A percentile compares a stretch with the other conserved stretches of the same genome.
Conservation (phyloP, 2,113 vertebrate species). For the Labrus mixtus region DNA sequence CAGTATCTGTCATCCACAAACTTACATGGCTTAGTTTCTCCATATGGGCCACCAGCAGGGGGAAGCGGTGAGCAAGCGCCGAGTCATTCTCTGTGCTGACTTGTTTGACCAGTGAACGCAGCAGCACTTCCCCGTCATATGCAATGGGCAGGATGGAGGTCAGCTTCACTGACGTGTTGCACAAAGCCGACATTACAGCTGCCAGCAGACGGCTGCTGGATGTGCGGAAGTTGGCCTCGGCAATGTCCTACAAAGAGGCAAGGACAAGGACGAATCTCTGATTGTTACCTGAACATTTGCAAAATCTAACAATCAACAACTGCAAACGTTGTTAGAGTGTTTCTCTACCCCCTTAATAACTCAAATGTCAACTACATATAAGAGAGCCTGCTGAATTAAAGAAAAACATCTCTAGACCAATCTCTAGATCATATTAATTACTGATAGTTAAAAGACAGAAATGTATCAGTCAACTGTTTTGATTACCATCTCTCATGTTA, state of each 20-base stretch:
- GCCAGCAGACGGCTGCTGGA: slow-evolving; percentile 96
- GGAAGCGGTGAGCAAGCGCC: slow-evolving; percentile 94
- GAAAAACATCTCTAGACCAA: no score
- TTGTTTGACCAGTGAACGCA: slow-evolving; percentile 95
- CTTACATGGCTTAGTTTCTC: slow-evolving; percentile 98
- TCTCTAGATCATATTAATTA: no score
- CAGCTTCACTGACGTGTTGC: slow-evolving; percentile 96
- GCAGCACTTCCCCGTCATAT: slow-evolving; percentile 93
- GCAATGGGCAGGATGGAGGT: slow-evolving; percentile 98
- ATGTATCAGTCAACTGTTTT: no score
- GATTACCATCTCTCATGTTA: no score
- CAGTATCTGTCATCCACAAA: not conserved
- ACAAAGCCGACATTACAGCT: slow-evolving; percentile 98
- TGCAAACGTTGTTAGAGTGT: not conserved
- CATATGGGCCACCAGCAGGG: slow-evolving; percentile 97
- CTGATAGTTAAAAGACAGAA: no score
- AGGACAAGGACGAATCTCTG: not conserved
- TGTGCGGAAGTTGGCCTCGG: slow-evolving; percentile 97
- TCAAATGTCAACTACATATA: no score
- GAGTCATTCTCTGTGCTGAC: slow-evolving; percentile 99
- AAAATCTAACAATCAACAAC: not conserved
- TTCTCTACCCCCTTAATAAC: no score
- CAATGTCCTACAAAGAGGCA: slow-evolving; percentile 89
- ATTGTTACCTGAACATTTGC: not conserved
- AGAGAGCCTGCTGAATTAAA: no score